Base-by-base conservation (phyloP, 2,888 invertebrate species). In the Hedya salicella region DNA sequence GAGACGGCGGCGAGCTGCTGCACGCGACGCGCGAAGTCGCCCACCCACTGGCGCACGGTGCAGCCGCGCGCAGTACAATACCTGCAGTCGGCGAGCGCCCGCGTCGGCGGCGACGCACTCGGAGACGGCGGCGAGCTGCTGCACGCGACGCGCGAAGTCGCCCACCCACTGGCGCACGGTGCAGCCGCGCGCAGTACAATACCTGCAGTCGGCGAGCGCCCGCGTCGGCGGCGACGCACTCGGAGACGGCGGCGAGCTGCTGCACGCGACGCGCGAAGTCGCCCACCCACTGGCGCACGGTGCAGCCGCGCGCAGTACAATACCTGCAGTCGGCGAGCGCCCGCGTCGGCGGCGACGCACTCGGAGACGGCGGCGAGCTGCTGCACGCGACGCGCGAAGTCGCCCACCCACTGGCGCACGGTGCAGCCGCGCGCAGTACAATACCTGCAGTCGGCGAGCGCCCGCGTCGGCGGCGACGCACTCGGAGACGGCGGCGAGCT, bases 161-260 rank as follows among this genome's bases (percentile, higher is more conserved):
- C 98, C 98, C 75, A 99, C 96, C 99, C 99, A 99, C 87, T 98
- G 97, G 79, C 96, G 97, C 64, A 98, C 98, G 1, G 98, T 98
- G 82, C 98, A 96, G 74, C 97, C 98, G 77, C 95, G 94, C 13
- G 99, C 97, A 0, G 98, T 98, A 91, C 99, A 99, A 42, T 98
- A 95, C 74, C 96, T 95, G 99, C 99, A 99, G 70, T 96, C 95
- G 64, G 92, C 93, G 1, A 99, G 99, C 79, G 25, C 25, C 25
- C 5, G 25, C 25, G 25, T 25, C 25, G 39, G 57, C 44, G 48
- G 14, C 52, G n/a, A 3, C 56, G 13, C 14, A n/a, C 19, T 9
- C n/a, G 13, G 30, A 48, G 14, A 16, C 17, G 36, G 16, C 70
- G 19, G 40, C 49, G 0, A 9, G 21, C 9, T 1, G 25, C 25